phyloP scores from a whole-genome alignment of 2,113 vertebrate genomes.

The Scartelaos histophorus region DNA sequence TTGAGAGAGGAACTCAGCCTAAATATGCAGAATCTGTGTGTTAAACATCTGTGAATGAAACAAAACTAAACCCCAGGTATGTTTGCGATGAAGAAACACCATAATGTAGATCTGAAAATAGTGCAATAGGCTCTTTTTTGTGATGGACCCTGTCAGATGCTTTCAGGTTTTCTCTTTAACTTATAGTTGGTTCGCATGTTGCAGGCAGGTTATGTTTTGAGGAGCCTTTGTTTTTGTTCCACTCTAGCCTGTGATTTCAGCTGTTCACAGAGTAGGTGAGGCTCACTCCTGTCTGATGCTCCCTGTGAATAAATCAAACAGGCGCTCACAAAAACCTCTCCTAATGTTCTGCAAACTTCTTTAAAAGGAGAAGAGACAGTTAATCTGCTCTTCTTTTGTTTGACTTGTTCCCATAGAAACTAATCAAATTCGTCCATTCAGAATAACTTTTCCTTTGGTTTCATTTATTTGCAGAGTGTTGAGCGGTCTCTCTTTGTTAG shows the following conservation, averaged over 20 bases:
- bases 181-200: neutral
- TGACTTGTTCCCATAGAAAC: constrained; percentile 1
- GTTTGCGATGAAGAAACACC: too few relatives aligned
- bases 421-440: constrained; percentile 8
- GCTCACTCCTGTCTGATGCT: constrained; percentile 6
- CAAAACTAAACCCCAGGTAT: too few relatives aligned
- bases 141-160: too few relatives aligned
- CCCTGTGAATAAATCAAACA: neutral
- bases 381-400: constrained; percentile 5
- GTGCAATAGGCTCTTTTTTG: too few relatives aligned
- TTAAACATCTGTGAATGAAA: too few relatives aligned
- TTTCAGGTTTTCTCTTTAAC: neutral
- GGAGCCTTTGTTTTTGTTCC: constrained; percentile 15
- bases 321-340: neutral
- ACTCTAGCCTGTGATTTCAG: constrained; percentile 23
- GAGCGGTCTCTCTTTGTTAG: constrained; percentile 5
- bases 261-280: constrained; percentile 16
- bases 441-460: neutral
- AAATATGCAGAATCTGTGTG: too few relatives aligned
- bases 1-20: too few relatives aligned
- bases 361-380: constrained; percentile 6
- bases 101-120: too few relatives aligned
- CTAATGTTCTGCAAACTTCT: constrained; percentile 1
- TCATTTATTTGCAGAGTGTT: constrained; percentile 1
- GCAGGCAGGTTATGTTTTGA: neutral